A percentile compares a stretch with the other conserved stretches of the same genome.
phyloP scores from a whole-genome alignment of 2,113 vertebrate species.

The Craseonycteris thonglongyai region DNA sequence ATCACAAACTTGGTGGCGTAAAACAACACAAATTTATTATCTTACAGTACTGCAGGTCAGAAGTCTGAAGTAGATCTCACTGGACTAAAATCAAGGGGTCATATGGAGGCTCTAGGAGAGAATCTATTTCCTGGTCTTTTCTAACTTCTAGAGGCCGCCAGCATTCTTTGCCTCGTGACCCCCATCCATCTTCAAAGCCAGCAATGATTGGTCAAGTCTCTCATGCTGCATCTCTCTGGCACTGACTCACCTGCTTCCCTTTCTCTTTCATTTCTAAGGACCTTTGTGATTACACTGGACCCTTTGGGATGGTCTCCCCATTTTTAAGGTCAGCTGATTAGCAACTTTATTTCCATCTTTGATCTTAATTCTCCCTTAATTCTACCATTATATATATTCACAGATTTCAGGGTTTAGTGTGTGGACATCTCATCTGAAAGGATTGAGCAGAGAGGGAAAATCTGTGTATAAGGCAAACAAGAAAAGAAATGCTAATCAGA shows the following conservation, averaged over 20 bases:
- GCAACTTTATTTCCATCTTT: neutral
- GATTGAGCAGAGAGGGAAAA: neutral
- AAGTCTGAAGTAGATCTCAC: neutral
- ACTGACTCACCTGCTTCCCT: neutral
- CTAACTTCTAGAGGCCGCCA: neutral
- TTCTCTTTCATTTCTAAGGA: neutral
- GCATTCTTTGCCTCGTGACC: neutral
- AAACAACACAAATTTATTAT: neutral
- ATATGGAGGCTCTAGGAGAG: neutral
- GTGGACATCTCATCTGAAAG: neutral
- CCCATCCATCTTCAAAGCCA: neutral
- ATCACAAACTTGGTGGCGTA: neutral
- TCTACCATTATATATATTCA: too few relatives aligned
- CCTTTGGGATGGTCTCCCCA: neutral
- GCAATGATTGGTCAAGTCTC: neutral
- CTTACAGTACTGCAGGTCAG: neutral
- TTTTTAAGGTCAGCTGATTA: neutral
- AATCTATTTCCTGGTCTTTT: neutral
- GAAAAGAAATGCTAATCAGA: slow-evolving; percentile 2
- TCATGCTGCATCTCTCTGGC: neutral
- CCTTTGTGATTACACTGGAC: neutral
- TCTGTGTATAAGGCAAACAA: neutral
- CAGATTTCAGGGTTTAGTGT: neutral
- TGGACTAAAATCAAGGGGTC: neutral
- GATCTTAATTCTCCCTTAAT: neutral